Percentiles rank a stretch among this genome's conserved stretches.
These are phyloP conservation scores for Chitala chitala DNA, from an alignment of 2,113 vertebrate genomes.

Conservation along the genomic window DNA sequence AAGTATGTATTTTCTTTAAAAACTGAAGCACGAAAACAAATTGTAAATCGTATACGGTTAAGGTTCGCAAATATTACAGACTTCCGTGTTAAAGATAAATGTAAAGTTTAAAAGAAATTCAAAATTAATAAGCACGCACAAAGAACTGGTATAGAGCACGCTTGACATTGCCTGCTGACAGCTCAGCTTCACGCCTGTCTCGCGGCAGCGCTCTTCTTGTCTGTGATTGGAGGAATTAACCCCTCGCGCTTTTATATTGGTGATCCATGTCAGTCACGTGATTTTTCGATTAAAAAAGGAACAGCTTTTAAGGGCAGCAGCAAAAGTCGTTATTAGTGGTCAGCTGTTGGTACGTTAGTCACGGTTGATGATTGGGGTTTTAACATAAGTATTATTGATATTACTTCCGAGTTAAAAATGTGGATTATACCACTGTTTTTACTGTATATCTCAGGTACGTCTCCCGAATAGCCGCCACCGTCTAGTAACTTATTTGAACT, in stretches of 20 bases:
- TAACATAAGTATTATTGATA: not conserved
- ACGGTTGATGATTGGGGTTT: not conserved
- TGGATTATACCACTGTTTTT: conserved; percentile 13
- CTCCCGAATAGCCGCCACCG: not conserved
- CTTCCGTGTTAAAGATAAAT: too few relatives aligned
- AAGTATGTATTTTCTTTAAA: too few relatives aligned
- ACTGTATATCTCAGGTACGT: conserved; percentile 1
- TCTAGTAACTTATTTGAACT: not conserved
- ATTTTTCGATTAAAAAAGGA: not conserved
- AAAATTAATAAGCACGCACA: too few relatives aligned
- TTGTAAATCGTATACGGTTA: too few relatives aligned
- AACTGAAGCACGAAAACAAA: too few relatives aligned
- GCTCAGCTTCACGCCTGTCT: too few relatives aligned
- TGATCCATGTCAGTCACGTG: not conserved
- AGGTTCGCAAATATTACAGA: too few relatives aligned
- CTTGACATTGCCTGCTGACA: too few relatives aligned
- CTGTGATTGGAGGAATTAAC: not conserved
- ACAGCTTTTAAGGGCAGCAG: not conserved
- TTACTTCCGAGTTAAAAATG: not conserved
- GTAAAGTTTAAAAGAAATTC: too few relatives aligned
- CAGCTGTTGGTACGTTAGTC: not conserved
- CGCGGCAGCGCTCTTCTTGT: conserved; percentile 3
- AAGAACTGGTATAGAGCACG: too few relatives aligned
- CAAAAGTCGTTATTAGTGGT: not conserved
- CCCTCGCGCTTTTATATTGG: not conserved